Evolutionary conservation across 2,888 invertebrate genomes (phyloP).

Genomic region (Eristalis intricaria): DNA sequence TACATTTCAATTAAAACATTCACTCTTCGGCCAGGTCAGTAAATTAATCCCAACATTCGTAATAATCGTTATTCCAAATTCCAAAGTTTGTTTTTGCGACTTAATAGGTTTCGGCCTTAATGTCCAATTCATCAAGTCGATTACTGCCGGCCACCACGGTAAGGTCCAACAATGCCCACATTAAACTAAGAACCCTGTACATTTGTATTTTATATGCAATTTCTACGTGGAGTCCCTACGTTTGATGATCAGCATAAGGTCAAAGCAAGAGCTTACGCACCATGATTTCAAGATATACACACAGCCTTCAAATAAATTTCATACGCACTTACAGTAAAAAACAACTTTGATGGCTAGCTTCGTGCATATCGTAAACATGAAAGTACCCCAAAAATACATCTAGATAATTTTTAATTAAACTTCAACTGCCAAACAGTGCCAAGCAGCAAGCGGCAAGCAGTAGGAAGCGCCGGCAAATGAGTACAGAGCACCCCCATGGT

Average conservation of each 20-base stretch:
- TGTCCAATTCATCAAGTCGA: neutral
- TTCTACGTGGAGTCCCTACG: neutral
- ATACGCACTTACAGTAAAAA: conserved; percentile 37
- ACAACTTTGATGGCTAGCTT: conserved; percentile 33
- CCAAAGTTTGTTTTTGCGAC: neutral
- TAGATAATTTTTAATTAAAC: conserved; percentile 63
- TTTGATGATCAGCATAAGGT: neutral
- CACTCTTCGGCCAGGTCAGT: neutral
- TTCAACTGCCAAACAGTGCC: conserved; percentile 17
- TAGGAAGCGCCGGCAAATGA: no score
- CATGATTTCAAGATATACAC: neutral
- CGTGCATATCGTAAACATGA: conserved; percentile 57
- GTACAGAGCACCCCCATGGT: neutral
- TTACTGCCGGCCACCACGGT: neutral
- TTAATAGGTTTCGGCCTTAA: neutral
- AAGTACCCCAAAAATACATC: conserved; percentile 43
- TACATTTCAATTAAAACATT: neutral
- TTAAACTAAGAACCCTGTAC: neutral
- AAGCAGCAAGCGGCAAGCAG: neutral
- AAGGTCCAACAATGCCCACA: neutral
- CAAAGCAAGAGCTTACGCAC: neutral
- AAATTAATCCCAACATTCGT: neutral
- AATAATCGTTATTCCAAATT: neutral
- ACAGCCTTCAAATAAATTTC: conserved; percentile 7
- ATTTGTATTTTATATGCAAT: neutral